These are phyloP conservation scores for Chaetorhynchus papuensis DNA, from an alignment of 2,113 vertebrate species.

Conservation along the genomic window DNA sequence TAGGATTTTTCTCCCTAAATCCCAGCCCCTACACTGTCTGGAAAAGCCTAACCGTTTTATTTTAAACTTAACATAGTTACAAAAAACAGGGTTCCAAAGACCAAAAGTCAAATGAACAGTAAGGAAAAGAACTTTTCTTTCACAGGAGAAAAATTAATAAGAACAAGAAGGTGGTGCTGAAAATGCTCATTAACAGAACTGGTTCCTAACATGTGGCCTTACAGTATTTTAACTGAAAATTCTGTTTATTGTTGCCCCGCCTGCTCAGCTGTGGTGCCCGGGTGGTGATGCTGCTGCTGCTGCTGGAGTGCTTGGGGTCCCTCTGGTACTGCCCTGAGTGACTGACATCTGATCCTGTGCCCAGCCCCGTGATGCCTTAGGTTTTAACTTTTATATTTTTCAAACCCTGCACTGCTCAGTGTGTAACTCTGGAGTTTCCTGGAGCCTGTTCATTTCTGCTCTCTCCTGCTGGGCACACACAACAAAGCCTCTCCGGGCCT, in stretches of 20 bases:
- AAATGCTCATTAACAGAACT: background rate
- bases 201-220: background rate
- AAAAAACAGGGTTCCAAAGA: background rate
- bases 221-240: background rate
- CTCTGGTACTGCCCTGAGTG: rapidly evolving
- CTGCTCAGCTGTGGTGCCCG: background rate
- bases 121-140: background rate
- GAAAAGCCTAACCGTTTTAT: background rate
- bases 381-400: no score
- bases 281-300: rapidly evolving
- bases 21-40: background rate
- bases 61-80: background rate
- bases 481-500: no score
- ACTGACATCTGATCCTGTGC: rapidly evolving
- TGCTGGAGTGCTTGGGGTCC: no score
- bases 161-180: background rate
- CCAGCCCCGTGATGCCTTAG: background rate
- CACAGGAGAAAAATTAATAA: background rate
- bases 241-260: background rate
- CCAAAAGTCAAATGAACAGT: background rate
- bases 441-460: no score
- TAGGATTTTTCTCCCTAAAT: background rate
- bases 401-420: no score
- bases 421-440: no score
- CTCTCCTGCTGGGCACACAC: no score